phyloP scores from a whole-genome alignment of 1,140 invertebrate genomes.

The Tetramorium parvispinum region DNA sequence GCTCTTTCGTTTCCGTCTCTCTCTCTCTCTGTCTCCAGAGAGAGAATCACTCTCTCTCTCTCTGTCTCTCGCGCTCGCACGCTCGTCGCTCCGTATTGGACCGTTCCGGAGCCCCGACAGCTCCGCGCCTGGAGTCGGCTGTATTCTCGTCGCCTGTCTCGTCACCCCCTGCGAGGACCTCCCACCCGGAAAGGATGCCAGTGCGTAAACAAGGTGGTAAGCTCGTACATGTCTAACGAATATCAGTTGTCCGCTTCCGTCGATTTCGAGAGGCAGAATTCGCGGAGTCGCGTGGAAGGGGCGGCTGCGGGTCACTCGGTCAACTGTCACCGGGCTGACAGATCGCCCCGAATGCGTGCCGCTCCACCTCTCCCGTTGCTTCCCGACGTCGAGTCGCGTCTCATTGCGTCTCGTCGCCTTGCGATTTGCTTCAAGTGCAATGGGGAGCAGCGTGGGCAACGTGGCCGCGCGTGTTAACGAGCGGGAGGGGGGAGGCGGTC shows the following conservation, averaged over 20 bases:
- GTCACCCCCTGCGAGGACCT: constrained; percentile 3
- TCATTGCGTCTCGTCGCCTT: no score
- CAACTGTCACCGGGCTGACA: constrained; percentile 74
- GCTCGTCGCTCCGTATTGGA: constrained; percentile 5
- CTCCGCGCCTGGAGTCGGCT: constrained; percentile 19
- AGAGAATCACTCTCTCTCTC: no score
- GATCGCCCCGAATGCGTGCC: constrained; percentile 30
- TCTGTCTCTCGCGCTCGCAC: neutral
- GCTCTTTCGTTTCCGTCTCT: neutral
- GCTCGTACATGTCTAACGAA: constrained; percentile 71
- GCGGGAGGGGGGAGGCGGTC: neutral
- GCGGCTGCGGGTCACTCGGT: constrained; percentile 78
- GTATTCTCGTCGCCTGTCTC: constrained; percentile 3
- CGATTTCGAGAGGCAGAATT: constrained; percentile 35
- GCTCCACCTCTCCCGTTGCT: neutral
- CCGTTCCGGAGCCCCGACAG: constrained; percentile 14
- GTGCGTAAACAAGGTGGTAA: constrained; percentile 86
- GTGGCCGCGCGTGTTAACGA: neutral
- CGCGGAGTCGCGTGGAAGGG: constrained; percentile 50
- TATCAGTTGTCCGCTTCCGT: neutral
- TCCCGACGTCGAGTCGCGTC: no score
- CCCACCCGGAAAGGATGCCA: constrained; percentile 78
- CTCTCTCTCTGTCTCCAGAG: neutral
- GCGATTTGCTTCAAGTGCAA: no score
- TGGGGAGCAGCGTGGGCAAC: no score